Percentiles rank a stretch among this genome's conserved stretches.
phyloP scores from a whole-genome alignment of 2,797 vertebrate species.

The Silurus aristotelis region DNA sequence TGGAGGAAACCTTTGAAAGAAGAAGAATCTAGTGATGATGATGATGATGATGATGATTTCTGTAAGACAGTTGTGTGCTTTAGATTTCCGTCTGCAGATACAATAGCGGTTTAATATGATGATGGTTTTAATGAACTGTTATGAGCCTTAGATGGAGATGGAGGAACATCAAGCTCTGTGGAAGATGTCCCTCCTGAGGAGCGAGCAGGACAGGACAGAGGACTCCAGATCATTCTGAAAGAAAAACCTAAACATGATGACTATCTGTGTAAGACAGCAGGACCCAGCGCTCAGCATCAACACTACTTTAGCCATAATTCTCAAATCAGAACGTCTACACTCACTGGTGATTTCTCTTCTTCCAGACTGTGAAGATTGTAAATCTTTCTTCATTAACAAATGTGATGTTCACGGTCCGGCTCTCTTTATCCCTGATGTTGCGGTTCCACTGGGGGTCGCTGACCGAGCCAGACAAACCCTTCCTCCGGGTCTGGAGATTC shows the following conservation, averaged over 20 bases:
- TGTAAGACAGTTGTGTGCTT: neutral
- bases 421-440: constrained; percentile 60
- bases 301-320: neutral
- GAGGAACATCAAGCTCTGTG: neutral
- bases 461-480: constrained; percentile 58
- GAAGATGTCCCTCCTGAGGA: neutral
- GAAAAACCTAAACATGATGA: constrained; percentile 9
- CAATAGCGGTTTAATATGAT: neutral
- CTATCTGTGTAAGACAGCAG: neutral
- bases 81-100: neutral
- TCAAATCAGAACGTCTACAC: too few species aligned
- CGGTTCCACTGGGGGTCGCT: constrained; percentile 43
- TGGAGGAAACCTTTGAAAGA: constrained; percentile 3
- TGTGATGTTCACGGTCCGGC: constrained; percentile 42
- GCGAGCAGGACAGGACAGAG: neutral
- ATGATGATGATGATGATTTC: neutral
- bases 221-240: neutral
- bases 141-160: neutral
- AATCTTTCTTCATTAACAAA: constrained; percentile 22
- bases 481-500: constrained; percentile 41
- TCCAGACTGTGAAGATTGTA: constrained; percentile 44
- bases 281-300: neutral
- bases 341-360: neutral
- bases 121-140: neutral
- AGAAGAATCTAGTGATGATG: neutral